These are phyloP conservation scores for Tachycineta bicolor DNA, from an alignment of 2,113 vertebrate species.

Conservation along the genomic window DNA sequence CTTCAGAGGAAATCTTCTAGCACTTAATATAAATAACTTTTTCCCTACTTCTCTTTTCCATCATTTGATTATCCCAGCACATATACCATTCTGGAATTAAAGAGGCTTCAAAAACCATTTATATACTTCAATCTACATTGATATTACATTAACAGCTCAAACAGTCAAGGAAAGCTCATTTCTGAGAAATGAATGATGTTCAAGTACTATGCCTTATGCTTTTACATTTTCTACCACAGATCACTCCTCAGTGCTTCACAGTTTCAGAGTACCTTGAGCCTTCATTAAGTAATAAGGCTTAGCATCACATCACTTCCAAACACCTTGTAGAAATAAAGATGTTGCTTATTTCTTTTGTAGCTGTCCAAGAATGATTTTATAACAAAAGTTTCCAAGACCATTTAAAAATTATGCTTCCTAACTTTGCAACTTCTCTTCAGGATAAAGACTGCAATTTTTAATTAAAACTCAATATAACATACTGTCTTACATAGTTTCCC, in stretches of 20 bases:
- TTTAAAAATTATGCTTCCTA: neutral
- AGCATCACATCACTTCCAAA: neutral
- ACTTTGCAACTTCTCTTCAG: neutral
- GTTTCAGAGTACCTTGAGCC: neutral
- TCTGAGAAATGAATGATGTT: neutral
- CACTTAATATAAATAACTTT: neutral
- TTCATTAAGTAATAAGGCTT: neutral
- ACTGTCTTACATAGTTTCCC: conserved; percentile 86
- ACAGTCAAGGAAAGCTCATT: neutral
- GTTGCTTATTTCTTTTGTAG: neutral
- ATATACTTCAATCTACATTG: neutral
- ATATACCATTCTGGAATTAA: neutral
- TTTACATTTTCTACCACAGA: neutral
- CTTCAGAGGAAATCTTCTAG: neutral
- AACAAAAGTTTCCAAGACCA: neutral
- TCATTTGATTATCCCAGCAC: neutral
- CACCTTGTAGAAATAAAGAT: neutral
- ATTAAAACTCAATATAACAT: conserved; percentile 38
- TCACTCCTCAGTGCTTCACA: neutral
- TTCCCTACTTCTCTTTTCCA: neutral
- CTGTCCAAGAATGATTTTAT: neutral
- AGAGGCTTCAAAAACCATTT: neutral
- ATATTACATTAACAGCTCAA: neutral
- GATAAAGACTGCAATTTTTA: neutral
- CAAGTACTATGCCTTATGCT: neutral